These are phyloP conservation scores for Prenolepis imparis DNA, from an alignment of 2,888 invertebrate species.

Conservation along the genomic window DNA sequence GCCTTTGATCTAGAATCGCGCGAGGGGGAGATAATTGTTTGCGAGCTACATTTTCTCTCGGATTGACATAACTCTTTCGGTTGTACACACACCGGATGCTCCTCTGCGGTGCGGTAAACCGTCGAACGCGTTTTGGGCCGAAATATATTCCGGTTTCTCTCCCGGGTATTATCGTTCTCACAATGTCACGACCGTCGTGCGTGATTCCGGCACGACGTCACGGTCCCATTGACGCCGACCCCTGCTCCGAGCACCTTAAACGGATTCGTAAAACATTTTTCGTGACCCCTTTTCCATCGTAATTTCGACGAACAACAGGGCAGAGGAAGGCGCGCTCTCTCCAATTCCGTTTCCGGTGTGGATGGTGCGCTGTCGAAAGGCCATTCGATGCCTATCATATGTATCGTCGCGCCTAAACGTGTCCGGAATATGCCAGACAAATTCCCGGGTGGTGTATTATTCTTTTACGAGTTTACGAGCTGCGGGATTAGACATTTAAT, in stretches of 20 bases:
- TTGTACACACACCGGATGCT: constrained; percentile 38
- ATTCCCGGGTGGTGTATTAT: background rate
- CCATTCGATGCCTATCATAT: constrained; percentile 64
- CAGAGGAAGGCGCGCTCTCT: too few relatives aligned
- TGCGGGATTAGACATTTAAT: background rate
- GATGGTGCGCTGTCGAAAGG: constrained; percentile 69
- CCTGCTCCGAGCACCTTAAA: constrained; percentile 71
- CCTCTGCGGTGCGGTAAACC: constrained; percentile 21
- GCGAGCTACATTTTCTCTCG: constrained; percentile 7
- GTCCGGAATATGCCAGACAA: constrained; percentile 53
- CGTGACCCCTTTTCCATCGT: constrained; percentile 74
- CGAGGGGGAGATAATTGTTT: background rate
- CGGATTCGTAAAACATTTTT: constrained; percentile 75
- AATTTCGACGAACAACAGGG: constrained; percentile 70
- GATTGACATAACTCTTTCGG: constrained; percentile 20
- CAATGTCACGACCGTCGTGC: constrained; percentile 80
- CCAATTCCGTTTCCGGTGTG: constrained; percentile 67
- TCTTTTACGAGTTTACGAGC: background rate
- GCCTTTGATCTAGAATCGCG: background rate
- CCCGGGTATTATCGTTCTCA: constrained; percentile 57
- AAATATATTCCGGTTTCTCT: constrained; percentile 61
- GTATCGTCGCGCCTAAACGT: constrained; percentile 23
- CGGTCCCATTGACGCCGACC: constrained; percentile 83
- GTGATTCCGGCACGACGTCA: constrained; percentile 84
- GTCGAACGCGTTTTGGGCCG: constrained; percentile 43